phyloP scores from a whole-genome alignment of 2,888 invertebrate species.

The Rhaphigaster nebulosa region DNA sequence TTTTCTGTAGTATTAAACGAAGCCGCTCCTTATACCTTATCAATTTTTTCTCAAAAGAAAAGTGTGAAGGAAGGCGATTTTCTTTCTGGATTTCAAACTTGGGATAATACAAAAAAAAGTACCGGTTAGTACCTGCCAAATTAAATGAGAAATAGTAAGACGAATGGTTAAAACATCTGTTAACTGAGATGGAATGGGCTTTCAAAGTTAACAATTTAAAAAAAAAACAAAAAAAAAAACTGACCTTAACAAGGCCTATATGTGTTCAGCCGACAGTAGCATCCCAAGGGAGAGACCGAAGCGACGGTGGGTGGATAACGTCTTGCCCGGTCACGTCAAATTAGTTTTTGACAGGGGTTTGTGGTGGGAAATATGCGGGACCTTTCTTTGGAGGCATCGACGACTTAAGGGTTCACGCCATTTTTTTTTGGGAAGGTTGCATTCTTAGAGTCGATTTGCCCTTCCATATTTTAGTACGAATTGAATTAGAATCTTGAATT shows the following conservation, averaged over 20 bases:
- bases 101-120: too few species aligned
- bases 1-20: too few species aligned
- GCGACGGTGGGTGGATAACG: constrained; percentile 12
- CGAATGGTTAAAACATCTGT: background rate
- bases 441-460: background rate
- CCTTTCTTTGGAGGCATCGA: background rate
- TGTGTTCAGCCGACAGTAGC: constrained; percentile 21
- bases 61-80: background rate
- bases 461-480: too few species aligned
- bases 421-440: background rate
- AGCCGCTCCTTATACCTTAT: too few species aligned
- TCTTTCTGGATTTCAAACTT: too few species aligned
- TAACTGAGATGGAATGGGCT: background rate
- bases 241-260: background rate
- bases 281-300: background rate
- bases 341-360: constrained; percentile 35
- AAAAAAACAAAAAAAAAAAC: background rate
- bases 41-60: too few species aligned
- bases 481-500: too few species aligned
- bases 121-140: background rate
- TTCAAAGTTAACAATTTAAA: background rate
- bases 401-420: background rate
- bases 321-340: background rate
- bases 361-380: background rate
- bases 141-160: background rate